A percentile compares a stretch with the other conserved stretches of the same genome.
These are phyloP conservation scores for Microcebus griseorufus DNA, from an alignment of 2,113 vertebrate genomes.

Conservation along the genomic window DNA sequence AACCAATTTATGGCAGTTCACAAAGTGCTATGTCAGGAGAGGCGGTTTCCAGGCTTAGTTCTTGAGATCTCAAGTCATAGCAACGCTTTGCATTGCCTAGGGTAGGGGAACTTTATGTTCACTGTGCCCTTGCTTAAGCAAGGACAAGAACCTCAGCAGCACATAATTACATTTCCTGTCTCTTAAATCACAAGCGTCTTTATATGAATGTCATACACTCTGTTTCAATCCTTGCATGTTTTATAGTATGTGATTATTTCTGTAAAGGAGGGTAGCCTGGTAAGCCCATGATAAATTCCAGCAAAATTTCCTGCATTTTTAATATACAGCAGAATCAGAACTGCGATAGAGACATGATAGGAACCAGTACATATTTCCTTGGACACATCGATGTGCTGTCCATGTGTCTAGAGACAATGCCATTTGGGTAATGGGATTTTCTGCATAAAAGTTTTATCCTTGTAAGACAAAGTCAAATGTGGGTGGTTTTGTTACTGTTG, in stretches of 20 bases:
- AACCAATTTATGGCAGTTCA: not conserved
- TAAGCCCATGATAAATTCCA: constrained; percentile 50
- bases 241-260: constrained; percentile 67
- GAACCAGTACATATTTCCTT: not conserved
- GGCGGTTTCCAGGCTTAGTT: not conserved
- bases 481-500: not conserved
- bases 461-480: not conserved
- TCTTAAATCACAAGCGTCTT: constrained; percentile 65
- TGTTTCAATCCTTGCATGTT: constrained; percentile 55
- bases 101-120: not conserved
- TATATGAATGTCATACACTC: constrained; percentile 36
- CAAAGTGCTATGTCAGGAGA: not conserved
- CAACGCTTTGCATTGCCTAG: not conserved
- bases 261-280: not conserved
- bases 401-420: not conserved
- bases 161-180: constrained; percentile 64
- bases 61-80: not conserved
- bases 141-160: constrained; percentile 35
- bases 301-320: constrained; percentile 23
- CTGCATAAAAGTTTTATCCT: not conserved
- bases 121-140: constrained; percentile 17
- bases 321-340: not conserved
- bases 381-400: not conserved
- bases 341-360: not conserved
- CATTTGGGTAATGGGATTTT: not conserved